Evolutionary conservation across 2,888 invertebrate species (phyloP).

Genomic region (Chironomus riparius): DNA sequence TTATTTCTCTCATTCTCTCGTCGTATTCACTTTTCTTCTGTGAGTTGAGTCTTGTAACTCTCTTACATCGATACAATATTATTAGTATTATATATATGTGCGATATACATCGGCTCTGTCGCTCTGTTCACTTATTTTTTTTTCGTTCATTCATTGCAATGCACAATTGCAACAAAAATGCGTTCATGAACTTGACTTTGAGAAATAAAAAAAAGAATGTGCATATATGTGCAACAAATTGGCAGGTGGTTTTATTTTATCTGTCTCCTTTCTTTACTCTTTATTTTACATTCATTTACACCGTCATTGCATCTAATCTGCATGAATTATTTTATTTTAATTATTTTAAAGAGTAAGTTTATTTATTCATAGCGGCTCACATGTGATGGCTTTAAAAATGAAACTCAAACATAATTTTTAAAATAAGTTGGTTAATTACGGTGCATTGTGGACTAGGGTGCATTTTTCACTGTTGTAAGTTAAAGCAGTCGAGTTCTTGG

Average conservation of each 20-base stretch:
- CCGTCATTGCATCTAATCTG: constrained; percentile 7
- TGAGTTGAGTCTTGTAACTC: not conserved
- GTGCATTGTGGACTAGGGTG: not conserved
- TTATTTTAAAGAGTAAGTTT: not conserved
- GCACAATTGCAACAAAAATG: constrained; percentile 9
- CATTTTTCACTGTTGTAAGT: too few relatives aligned
- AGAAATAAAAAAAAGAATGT: not conserved
- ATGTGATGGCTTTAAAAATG: not conserved
- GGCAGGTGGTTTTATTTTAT: constrained; percentile 5
- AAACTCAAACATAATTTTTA: not conserved
- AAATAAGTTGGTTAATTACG: not conserved
- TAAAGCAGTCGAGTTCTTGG: too few relatives aligned
- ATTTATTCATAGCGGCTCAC: not conserved
- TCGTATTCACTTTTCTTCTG: not conserved
- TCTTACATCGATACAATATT: not conserved
- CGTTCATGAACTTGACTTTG: constrained; percentile 19
- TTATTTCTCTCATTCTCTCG: not conserved
- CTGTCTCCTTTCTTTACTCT: not conserved
- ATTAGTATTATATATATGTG: not conserved
- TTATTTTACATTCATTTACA: not conserved
- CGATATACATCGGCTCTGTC: not conserved
- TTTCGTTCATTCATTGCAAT: constrained; percentile 6
- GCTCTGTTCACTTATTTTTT: not conserved
- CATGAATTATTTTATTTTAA: constrained; percentile 3
- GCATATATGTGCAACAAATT: not conserved